Percentiles rank a stretch among this genome's conserved stretches.
Evolutionary conservation across 2,113 vertebrate genomes (phyloP).

Genomic region (Rhinoptilus africanus): DNA sequence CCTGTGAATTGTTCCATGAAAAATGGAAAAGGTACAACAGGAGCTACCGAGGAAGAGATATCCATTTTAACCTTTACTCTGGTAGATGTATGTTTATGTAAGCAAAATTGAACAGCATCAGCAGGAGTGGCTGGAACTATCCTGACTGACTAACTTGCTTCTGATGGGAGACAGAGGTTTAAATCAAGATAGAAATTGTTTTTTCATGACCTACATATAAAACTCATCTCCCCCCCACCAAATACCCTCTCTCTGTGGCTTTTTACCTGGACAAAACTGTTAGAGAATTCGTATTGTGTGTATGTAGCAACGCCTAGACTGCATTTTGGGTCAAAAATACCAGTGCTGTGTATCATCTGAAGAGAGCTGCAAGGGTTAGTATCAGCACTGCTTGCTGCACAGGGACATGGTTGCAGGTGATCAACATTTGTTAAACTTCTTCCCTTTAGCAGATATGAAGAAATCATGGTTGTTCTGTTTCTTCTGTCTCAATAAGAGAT

Average conservation of each 20-base stretch:
- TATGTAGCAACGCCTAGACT: background rate
- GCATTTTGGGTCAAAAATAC: background rate
- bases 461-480: background rate
- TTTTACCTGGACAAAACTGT: background rate
- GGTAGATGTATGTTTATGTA: background rate
- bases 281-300: background rate
- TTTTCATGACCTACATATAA: background rate
- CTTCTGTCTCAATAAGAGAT: background rate
- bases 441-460: background rate
- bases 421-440: background rate
- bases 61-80: background rate
- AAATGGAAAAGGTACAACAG: background rate
- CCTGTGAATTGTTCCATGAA: background rate
- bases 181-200: background rate
- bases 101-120: background rate
- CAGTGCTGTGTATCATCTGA: background rate
- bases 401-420: background rate
- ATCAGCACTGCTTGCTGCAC: background rate
- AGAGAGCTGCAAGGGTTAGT: background rate
- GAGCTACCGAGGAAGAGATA: background rate
- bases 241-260: fast-evolving
- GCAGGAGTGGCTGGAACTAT: background rate
- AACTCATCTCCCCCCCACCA: background rate
- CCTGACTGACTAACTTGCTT: background rate
- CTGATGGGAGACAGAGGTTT: background rate